Conservation (phyloP, 2,888 invertebrate genomes). For the Plemyria rubiginata region DNA sequence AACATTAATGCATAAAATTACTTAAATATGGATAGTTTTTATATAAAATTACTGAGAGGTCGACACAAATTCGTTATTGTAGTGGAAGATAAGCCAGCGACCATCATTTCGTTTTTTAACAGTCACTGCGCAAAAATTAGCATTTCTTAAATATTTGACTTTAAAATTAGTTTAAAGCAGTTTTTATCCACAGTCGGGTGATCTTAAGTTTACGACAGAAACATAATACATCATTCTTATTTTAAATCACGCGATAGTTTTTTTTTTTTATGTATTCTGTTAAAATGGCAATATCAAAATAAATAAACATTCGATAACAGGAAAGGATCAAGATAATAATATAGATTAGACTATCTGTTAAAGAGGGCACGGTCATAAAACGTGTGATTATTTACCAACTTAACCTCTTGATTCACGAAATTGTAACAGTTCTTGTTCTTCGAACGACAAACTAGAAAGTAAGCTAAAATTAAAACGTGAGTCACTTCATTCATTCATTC, state of each 20-base stretch:
- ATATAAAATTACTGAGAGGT: neutral
- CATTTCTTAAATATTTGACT: conserved; percentile 27
- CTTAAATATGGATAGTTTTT: neutral
- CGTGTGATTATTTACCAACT: too few relatives aligned
- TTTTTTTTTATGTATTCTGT: too few relatives aligned
- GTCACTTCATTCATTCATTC: conserved; percentile 3
- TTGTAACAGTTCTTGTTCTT: too few relatives aligned
- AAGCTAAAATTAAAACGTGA: neutral
- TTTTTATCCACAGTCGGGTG: conserved; percentile 1
- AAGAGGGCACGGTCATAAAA: too few relatives aligned
- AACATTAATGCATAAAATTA: neutral
- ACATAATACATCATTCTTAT: too few relatives aligned
- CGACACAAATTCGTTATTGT: neutral
- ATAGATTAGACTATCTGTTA: too few relatives aligned
- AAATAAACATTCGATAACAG: too few relatives aligned
- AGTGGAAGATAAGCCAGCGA: neutral
- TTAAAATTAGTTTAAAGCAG: conserved; percentile 9
- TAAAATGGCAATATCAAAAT: too few relatives aligned
- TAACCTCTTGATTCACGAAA: too few relatives aligned
- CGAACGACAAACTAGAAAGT: too few relatives aligned
- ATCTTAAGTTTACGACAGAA: neutral
- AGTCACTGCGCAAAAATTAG: conserved; percentile 29
- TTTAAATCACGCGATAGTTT: too few relatives aligned
- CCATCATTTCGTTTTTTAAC: conserved; percentile 27
- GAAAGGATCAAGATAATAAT: too few relatives aligned